These are phyloP conservation scores for Cetoscarus ocellatus DNA, from an alignment of 2,797 vertebrate genomes.

Conservation along the genomic window DNA sequence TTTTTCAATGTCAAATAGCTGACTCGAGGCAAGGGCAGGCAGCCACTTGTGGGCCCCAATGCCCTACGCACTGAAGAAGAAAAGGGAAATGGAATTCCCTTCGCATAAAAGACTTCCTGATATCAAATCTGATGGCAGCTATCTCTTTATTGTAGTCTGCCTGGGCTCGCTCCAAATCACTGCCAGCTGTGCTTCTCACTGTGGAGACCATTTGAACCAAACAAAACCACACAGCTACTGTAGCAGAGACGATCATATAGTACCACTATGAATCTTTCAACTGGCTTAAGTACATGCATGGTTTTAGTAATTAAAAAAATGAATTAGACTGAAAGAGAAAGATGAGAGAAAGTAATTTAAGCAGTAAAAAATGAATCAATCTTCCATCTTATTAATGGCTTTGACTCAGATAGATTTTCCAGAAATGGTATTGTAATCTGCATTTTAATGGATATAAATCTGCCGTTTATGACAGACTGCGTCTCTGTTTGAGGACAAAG, in stretches of 20 bases:
- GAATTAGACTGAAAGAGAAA: constrained; percentile 22
- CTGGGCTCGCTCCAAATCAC: constrained; percentile 54
- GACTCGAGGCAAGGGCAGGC: constrained; percentile 64
- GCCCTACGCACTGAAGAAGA: constrained; percentile 47
- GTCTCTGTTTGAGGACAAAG: constrained; percentile 1
- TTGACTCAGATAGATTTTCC: constrained; percentile 9
- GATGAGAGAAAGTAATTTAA: constrained; percentile 20
- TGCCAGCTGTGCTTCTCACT: constrained; percentile 54
- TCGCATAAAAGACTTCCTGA: constrained; percentile 57
- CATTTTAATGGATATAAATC: constrained; percentile 11
- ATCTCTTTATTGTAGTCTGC: constrained; percentile 63
- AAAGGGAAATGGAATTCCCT: constrained; percentile 63
- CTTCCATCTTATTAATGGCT: constrained; percentile 18
- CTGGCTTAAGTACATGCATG: not conserved
- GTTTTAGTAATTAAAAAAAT: constrained; percentile 26
- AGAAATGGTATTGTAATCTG: not conserved
- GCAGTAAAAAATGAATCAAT: constrained; percentile 4
- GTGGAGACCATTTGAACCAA: constrained; percentile 37
- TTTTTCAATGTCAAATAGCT: constrained; percentile 74
- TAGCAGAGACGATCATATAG: constrained; percentile 4
- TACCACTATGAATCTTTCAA: constrained; percentile 24
- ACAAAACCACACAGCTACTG: constrained; percentile 37
- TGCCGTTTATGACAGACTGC: constrained; percentile 13
- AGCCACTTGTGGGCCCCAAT: constrained; percentile 45
- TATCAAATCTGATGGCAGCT: constrained; percentile 67